Base-by-base conservation (phyloP, 2,113 vertebrate genomes). In the Tachycineta bicolor region DNA sequence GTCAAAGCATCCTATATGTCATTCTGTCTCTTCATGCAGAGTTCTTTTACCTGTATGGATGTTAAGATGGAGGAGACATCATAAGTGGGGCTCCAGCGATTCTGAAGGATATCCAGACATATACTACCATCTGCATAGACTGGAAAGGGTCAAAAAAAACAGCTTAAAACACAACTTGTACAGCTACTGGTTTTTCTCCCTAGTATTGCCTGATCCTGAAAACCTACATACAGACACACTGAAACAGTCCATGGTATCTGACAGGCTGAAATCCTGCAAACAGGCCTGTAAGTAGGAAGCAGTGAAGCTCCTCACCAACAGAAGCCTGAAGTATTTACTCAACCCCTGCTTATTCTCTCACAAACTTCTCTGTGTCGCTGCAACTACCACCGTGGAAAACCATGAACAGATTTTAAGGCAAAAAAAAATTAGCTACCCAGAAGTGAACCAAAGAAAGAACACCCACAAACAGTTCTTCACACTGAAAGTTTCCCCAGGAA, bases 41-140 rank as follows among this genome's bases (percentile, higher is more conserved):
- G 31, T 34, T 91, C 19, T 59, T 88, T 98, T 98, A 99, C 99
- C 99, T 99, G 99, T 99, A 99, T 99, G 96, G 99, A 99, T 96
- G 99, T 99, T 99, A 99, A 98, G 98, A 99, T 99, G 96, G 99
- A 99, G 89, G 99, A 99, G 60, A 99, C 99, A 97, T 99, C 99
- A 19, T 99, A 99, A 83, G 99, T 99, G 89, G 99, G 99, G 98
- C 99, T 99, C 99, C 99, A 99, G 44, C 99, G 99, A 95, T 99
- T 99, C 96, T 99, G 99, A 98, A 99, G 99, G 97, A 99, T 99
- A 97, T 99, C 99, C 99, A 99, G 98, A 98, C 99, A 99, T 99
- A 99, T 99, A 98, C 99, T 99, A 96, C 99, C 99, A 25, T 99
- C 99, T 98, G 99, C 99, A 96, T 99, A 99, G 94, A 99, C 99